Evolutionary conservation across 2,888 invertebrate genomes (phyloP), one percentile per base, ranked within the genome.

Genomic region (Drosophila falleni): DNA sequence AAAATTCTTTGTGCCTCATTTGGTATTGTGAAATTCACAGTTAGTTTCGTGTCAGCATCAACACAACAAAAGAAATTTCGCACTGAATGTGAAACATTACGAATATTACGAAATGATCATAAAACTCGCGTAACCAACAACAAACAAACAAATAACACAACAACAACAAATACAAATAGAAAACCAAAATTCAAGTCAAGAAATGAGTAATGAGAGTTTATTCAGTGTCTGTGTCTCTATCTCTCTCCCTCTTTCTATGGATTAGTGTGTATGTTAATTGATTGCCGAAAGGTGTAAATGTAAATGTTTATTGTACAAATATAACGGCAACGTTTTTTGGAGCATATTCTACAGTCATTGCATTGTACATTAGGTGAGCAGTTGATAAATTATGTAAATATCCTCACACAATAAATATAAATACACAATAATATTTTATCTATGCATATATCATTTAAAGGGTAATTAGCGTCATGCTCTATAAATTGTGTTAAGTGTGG

Each of bases 381-480:
- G 62, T 63, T 46, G 44, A 55, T 64, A 76, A 73, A 54, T 61
- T 56, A 74, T 72, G 50, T 50, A 67, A 78, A 68, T 68, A 51
- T 44, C 11, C 11, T 8, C 33, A 35, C 46, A 15, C 13, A 39
- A n/a, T 16, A 41, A 37, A 62, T 49, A 31, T 31, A 47, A 35
- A 59, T 47, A 63, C 9, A 68, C n/a, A 33, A 41, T 31, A 41
- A 58, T 44, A 46, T 23, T 19, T 42, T 16, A 65, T 46, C 47
- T 29, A 31, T 33, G 31, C 44, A 54, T 46, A 66, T 56, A 80
- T 59, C 66, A 80, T 78, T 88, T 82, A 74, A 61, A 65, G 67
- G 56, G 59, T 73, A 87, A 89, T 84, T 84, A 87, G 76, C 81
- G 87, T 81, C 87, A 87, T 81, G 89, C 87, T 83, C 87, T 81